A percentile compares a stretch with the other conserved stretches of the same genome.
Conservation (phyloP, 2,113 vertebrate species). For the Chaetorhynchus papuensis region DNA sequence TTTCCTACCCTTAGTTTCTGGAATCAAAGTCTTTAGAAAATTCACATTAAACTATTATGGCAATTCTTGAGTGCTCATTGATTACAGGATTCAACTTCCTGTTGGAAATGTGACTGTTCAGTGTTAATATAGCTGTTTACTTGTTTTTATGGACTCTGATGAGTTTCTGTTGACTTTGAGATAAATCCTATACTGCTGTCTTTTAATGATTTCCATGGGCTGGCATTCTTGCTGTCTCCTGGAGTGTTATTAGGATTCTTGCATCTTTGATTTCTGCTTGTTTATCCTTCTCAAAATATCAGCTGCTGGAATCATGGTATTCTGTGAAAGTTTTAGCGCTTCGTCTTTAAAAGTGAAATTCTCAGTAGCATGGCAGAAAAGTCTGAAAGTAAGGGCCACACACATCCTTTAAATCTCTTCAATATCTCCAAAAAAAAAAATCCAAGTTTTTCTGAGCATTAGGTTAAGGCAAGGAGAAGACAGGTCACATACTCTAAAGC, state of each 20-base stretch:
- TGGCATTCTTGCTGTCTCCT: slow-evolving; percentile 7
- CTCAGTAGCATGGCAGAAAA: not conserved
- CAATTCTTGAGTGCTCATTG: slow-evolving; percentile 41
- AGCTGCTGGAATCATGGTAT: not conserved
- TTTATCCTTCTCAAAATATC: slow-evolving; percentile 6
- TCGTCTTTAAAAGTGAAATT: not conserved
- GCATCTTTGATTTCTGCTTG: slow-evolving; percentile 14
- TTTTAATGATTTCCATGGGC: not conserved
- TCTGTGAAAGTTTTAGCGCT: not conserved
- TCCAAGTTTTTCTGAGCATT: not conserved
- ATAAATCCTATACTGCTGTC: slow-evolving; percentile 2
- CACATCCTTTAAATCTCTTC: not conserved
- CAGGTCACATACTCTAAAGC: not conserved
- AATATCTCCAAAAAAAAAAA: not conserved
- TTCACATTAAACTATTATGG: not conserved
- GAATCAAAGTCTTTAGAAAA: slow-evolving; percentile 40
- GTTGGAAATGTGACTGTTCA: slow-evolving; percentile 1
- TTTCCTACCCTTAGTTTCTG: not conserved
- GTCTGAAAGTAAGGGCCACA: not conserved
- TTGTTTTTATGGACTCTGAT: not conserved
- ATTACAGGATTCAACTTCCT: slow-evolving; percentile 54
- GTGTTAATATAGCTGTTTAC: not conserved
- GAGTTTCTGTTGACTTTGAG: slow-evolving; percentile 47
- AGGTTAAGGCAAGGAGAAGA: not conserved
- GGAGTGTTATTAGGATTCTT: not conserved